A percentile compares a stretch with the other conserved stretches of the same genome.
Evolutionary conservation across 1,140 invertebrate genomes (phyloP).

Genomic region (Armadillidium nasatum): DNA sequence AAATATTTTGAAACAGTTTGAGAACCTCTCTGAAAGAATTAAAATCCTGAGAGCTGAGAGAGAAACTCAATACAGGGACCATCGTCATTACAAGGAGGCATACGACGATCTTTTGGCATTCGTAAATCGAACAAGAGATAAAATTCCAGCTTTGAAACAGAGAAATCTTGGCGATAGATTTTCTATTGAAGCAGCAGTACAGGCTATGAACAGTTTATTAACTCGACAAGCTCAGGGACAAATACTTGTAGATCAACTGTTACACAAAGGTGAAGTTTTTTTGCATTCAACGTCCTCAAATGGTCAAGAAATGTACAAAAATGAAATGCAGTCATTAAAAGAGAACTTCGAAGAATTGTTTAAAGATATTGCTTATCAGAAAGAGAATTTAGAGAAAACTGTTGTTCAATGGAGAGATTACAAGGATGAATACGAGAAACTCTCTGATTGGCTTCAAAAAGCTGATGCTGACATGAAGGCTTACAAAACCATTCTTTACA

Average conservation of each 20-base stretch:
- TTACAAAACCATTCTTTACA: slow-evolving; percentile 75
- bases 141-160: slow-evolving; percentile 79
- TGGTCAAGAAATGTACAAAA: slow-evolving; percentile 73
- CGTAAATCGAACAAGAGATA: slow-evolving; percentile 78
- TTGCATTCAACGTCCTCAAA: slow-evolving; percentile 70
- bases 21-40: slow-evolving; percentile 42
- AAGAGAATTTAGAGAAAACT: slow-evolving; percentile 73
- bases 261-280: slow-evolving; percentile 79
- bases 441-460: slow-evolving; percentile 89
- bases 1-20: slow-evolving; percentile 59
- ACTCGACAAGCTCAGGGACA: slow-evolving; percentile 88
- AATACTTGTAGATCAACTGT: slow-evolving; percentile 74
- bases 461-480: slow-evolving; percentile 87
- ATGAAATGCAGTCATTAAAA: slow-evolving; percentile 74
- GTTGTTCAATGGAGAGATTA: slow-evolving; percentile 80
- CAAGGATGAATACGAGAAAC: slow-evolving; percentile 84
- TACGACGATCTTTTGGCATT: slow-evolving; percentile 80
- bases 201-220: slow-evolving; percentile 74
- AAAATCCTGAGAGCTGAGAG: slow-evolving; percentile 62
- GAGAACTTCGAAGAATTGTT: slow-evolving; percentile 80
- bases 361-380: slow-evolving; percentile 77
- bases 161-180: slow-evolving; percentile 77
- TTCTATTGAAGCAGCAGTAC: slow-evolving; percentile 78
- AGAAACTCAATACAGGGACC: slow-evolving; percentile 80
- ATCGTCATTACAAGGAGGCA: slow-evolving; percentile 79